A percentile compares a stretch with the other conserved stretches of the same genome.
Conservation (phyloP, 35 echinoderm and acorn worm genomes). For the Lytechinus pictus region DNA sequence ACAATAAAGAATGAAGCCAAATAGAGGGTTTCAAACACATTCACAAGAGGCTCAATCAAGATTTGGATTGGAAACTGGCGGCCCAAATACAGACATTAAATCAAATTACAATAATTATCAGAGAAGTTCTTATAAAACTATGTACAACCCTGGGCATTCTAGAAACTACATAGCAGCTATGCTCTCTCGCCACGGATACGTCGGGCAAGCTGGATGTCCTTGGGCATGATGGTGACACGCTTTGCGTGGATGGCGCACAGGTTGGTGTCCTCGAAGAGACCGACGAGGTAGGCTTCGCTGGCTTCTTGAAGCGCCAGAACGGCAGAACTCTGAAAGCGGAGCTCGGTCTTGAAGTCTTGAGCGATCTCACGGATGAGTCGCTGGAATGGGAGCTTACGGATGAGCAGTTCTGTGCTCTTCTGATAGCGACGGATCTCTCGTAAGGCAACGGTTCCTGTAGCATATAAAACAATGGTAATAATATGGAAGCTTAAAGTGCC, state of each 20-base stretch:
- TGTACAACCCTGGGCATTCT: no score
- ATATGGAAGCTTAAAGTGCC: no score
- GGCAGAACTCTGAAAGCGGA: constrained; percentile 69
- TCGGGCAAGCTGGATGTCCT: constrained; percentile 93
- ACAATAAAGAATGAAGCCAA: no score
- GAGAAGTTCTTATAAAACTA: no score
- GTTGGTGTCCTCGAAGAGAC: constrained; percentile 98
- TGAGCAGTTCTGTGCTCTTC: constrained; percentile 72
- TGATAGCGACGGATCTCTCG: constrained; percentile 87
- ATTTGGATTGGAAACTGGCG: no score
- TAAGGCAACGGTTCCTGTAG: constrained; percentile 85
- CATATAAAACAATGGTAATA: no score
- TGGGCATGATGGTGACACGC: constrained; percentile 98
- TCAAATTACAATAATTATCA: no score
- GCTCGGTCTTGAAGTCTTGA: constrained; percentile 92
- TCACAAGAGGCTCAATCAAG: no score
- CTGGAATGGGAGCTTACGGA: constrained; percentile 65
- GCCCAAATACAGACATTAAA: no score
- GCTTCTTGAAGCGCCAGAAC: constrained; percentile 83
- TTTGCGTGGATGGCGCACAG: constrained; percentile 98
- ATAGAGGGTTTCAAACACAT: no score
- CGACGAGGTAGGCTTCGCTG: constrained; percentile 94
- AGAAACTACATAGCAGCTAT: not conserved
- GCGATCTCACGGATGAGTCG: constrained; percentile 50
- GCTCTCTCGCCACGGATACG: constrained; percentile 81